Evolutionary conservation across 2,797 vertebrate species (phyloP), one percentile per base, ranked within the genome.

Genomic region (Taeniopygia guttata): DNA sequence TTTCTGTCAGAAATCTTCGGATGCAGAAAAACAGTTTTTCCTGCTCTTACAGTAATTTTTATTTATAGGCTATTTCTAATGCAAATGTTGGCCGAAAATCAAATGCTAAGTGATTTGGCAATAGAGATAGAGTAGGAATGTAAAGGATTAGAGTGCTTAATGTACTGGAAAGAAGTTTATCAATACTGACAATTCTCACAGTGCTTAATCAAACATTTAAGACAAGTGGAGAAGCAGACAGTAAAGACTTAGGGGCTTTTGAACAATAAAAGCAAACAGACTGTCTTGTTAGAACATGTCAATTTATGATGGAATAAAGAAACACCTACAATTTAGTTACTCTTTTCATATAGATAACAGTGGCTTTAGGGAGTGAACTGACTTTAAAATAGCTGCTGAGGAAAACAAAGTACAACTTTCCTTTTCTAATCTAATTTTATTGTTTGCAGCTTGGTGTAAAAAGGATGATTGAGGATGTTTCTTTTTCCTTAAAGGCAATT

Each of bases 121-220:
- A 88, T 89, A 76, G 94, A 92, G 96, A 94, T 66, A 13, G 78
- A 95, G 83, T 85, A 96, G 94, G 97, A 98, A 97, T 96, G 96
- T 94, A 90, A 97, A 97, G 97, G 97, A 98, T 98, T 97, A 97
- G 88, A 86, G 81, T 62, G 96, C 93, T 97, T 96, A 97, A 98
- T 97, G 97, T 96, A 84, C 93, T 97, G 96, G 97, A 97, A 97
- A 97, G 97, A 97, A 97, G 97, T 97, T 98, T 96, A 98, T 97
- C 72, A 87, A 97, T 97, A 97, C 94, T 97, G 97, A 98, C 97
- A 98, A 97, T 97, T 97, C 97, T 98, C 96, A 97, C 96, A 95
- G 95, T 92, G 96, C 96, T 98, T 97, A 97, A 97, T 98, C 96
- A 98, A 98, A 98, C 97, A 97, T 96, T 97, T 97, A 97, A 97